phyloP scores from a whole-genome alignment of 1,140 invertebrate species.

The Aleiodes sp. region DNA sequence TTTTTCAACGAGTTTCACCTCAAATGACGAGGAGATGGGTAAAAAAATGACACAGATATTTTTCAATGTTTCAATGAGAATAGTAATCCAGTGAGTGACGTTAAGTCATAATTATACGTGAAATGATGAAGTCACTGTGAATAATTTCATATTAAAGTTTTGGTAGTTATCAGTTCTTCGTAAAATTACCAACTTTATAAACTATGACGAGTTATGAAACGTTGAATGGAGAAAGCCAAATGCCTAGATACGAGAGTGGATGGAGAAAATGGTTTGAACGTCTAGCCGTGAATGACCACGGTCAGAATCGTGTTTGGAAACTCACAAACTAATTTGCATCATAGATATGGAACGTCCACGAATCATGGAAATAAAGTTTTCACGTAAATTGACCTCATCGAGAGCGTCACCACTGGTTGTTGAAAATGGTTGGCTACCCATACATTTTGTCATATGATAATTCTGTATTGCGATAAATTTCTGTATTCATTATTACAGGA shows the following conservation, averaged over 20 bases:
- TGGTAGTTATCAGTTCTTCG: constrained; percentile 15
- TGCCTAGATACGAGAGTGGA: not conserved
- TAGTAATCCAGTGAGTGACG: not conserved
- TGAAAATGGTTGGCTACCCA: not conserved
- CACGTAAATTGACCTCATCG: not conserved
- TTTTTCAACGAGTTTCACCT: not conserved
- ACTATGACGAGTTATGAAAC: not conserved
- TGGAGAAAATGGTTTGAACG: not conserved
- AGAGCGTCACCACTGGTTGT: too few species aligned
- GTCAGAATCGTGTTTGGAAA: constrained; percentile 36
- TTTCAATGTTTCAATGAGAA: not conserved
- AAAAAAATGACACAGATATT: not conserved
- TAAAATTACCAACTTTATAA: constrained; percentile 16
- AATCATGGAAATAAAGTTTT: not conserved
- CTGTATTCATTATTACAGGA: not conserved
- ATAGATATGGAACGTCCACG: constrained; percentile 24
- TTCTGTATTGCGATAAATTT: not conserved
- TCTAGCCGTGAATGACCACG: constrained; percentile 33
- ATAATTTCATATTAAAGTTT: constrained; percentile 26
- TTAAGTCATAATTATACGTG: constrained; percentile 22
- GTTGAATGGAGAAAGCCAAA: not conserved
- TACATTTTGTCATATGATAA: not conserved
- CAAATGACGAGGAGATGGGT: not conserved
- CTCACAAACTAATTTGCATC: constrained; percentile 39
- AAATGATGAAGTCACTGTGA: constrained; percentile 24